A percentile compares a stretch with the other conserved stretches of the same genome.
Evolutionary conservation across 2,888 invertebrate species (phyloP).

Genomic region (Mythimna albipuncta): DNA sequence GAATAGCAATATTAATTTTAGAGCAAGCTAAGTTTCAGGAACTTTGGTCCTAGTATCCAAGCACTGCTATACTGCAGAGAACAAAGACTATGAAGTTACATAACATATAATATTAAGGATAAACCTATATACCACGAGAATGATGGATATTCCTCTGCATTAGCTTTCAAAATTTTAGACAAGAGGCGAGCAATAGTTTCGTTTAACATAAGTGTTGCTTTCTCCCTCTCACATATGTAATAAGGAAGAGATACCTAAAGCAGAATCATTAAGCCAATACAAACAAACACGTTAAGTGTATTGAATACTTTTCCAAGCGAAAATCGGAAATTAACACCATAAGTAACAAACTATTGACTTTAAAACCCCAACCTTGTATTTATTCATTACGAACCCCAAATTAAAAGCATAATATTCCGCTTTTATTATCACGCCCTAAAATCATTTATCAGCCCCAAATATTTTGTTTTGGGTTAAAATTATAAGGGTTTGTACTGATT

Average conservation of each 20-base stretch:
- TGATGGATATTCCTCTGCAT: not conserved
- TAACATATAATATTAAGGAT: not conserved
- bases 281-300: not conserved
- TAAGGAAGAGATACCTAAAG: not conserved
- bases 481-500: conserved; percentile 3
- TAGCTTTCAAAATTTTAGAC: conserved; percentile 12
- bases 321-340: conserved; percentile 42
- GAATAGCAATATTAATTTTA: conserved; percentile 12
- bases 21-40: not conserved
- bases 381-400: conserved; percentile 44
- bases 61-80: not conserved
- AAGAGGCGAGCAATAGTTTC: not conserved
- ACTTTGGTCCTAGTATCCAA: not conserved
- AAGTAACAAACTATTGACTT: conserved; percentile 48
- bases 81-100: conserved; percentile 20
- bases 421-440: conserved; percentile 41
- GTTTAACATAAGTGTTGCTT: not conserved
- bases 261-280: no score
- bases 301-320: conserved; percentile 7
- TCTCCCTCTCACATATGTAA: not conserved
- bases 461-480: conserved; percentile 13
- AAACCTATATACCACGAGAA: not conserved
- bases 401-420: conserved; percentile 38
- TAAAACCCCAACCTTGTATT: conserved; percentile 43
- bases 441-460: conserved; percentile 40